These are phyloP conservation scores for Alviniconcha marisindica DNA, from an alignment of 1,140 invertebrate species.

Conservation along the genomic window DNA sequence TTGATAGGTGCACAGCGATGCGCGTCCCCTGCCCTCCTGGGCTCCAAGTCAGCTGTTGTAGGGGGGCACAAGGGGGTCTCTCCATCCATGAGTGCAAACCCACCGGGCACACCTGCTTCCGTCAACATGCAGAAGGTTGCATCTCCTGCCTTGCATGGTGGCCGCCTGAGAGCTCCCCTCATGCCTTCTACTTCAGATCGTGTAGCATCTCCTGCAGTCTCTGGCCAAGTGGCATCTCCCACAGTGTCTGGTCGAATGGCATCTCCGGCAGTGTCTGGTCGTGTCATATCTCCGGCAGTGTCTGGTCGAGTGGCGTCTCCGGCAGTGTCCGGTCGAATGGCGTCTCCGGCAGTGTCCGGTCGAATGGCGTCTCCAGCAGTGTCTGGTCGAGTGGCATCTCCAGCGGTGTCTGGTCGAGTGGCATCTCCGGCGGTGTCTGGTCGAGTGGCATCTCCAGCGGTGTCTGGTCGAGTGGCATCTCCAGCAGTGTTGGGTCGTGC, in stretches of 20 bases:
- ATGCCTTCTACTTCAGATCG: neutral
- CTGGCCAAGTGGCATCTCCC: neutral
- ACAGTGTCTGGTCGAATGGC: neutral
- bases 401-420: neutral
- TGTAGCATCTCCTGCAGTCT: neutral
- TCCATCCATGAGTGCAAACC: neutral
- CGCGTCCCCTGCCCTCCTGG: conserved; percentile 2
- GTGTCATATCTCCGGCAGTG: conserved; percentile 38
- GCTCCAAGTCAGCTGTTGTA: neutral
- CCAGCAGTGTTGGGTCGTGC: neutral
- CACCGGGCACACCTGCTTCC: neutral
- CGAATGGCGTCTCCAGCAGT: neutral
- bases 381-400: neutral
- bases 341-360: neutral
- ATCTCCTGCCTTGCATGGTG: conserved; percentile 17
- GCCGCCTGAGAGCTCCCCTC: neutral
- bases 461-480: neutral
- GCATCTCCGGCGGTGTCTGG: too few species aligned
- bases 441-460: neutral
- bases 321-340: neutral
- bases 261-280: neutral
- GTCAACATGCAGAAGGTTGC: conserved; percentile 15
- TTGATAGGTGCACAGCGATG: neutral
- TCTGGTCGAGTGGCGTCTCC: neutral
- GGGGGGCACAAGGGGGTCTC: neutral